Evolutionary conservation across 2,113 vertebrate species (phyloP).

Genomic region (Rhodinocichla rosea): DNA sequence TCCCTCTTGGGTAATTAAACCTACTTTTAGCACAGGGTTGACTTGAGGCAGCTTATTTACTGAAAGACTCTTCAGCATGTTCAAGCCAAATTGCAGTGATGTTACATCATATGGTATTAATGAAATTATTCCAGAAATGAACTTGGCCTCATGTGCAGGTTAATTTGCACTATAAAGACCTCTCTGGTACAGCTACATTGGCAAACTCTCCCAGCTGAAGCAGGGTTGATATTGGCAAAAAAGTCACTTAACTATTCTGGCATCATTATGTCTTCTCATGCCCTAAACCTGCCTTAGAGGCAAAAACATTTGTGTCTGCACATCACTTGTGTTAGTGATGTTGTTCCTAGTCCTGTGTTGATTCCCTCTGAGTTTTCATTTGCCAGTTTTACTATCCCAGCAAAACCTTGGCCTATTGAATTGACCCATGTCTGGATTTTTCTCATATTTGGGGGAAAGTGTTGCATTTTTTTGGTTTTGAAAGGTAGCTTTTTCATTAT

Average conservation of each 20-base stretch:
- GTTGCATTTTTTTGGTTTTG: background rate
- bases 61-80: background rate
- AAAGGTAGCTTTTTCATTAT: background rate
- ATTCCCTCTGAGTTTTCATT: background rate
- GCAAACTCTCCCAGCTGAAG: background rate
- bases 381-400: background rate
- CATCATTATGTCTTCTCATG: background rate
- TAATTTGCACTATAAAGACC: constrained; percentile 31
- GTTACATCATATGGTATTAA: background rate
- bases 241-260: background rate
- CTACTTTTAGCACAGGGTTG: constrained; percentile 36
- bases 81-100: background rate
- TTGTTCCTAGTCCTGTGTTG: background rate
- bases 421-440: background rate
- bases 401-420: background rate
- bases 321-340: background rate
- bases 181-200: background rate
- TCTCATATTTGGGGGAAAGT: background rate
- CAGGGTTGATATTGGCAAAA: background rate
- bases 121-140: constrained; percentile 33
- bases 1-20: constrained; percentile 35
- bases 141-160: background rate
- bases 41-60: constrained; percentile 33
- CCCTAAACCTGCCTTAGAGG: background rate
- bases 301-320: background rate